Evolutionary conservation across 2,797 vertebrate species (phyloP).

Genomic region (Lagodon rhomboides): DNA sequence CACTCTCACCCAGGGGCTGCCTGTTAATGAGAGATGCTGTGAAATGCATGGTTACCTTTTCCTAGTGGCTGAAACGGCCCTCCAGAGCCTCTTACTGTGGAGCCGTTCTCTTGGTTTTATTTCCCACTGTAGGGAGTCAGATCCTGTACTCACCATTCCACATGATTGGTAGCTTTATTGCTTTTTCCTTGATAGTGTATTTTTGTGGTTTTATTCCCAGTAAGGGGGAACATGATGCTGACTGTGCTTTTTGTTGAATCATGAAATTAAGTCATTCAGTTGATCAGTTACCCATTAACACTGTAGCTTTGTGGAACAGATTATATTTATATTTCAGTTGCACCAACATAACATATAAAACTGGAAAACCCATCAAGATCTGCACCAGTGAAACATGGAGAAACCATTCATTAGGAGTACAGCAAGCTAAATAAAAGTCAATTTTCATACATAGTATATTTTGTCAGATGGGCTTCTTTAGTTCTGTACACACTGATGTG

Average conservation of each 20-base stretch:
- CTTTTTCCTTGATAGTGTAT: constrained; percentile 61
- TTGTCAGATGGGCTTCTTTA: constrained; percentile 56
- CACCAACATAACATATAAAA: constrained; percentile 9
- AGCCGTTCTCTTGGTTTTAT: constrained; percentile 72
- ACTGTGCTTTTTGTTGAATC: constrained; percentile 51
- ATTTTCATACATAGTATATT: constrained; percentile 45
- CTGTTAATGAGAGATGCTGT: constrained; percentile 84
- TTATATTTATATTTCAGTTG: constrained; percentile 26
- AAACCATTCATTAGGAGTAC: constrained; percentile 16
- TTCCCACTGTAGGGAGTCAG: constrained; percentile 65
- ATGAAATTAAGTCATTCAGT: constrained; percentile 46
- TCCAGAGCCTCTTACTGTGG: constrained; percentile 71
- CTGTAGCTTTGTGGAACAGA: constrained; percentile 6
- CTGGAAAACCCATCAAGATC: background rate
- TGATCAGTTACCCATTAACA: constrained; percentile 46
- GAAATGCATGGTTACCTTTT: constrained; percentile 80
- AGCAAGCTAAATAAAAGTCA: background rate
- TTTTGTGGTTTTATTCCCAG: constrained; percentile 52
- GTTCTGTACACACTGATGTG: constrained; percentile 58
- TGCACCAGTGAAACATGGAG: constrained; percentile 9
- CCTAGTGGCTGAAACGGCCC: constrained; percentile 68
- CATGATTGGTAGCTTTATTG: constrained; percentile 67
- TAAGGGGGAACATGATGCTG: constrained; percentile 41
- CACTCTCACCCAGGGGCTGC: constrained; percentile 79
- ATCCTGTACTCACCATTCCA: constrained; percentile 58